Percentiles rank a stretch among this genome's conserved stretches.
Evolutionary conservation across 2,797 vertebrate species (phyloP).

Genomic region (Trichosurus vulpecula): DNA sequence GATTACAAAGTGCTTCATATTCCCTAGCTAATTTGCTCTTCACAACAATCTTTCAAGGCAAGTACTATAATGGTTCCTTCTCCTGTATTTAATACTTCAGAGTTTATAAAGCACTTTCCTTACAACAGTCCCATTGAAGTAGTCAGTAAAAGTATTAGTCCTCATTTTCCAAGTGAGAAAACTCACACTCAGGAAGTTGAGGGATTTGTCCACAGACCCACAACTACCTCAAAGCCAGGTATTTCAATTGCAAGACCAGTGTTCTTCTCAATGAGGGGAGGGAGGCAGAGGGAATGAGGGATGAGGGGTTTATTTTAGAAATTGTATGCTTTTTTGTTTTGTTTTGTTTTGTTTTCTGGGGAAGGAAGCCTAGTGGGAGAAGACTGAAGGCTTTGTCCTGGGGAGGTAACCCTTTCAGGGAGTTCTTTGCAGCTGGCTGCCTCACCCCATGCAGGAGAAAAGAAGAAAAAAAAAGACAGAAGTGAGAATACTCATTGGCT

Average conservation of each 20-base stretch:
- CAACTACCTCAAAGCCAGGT: background rate
- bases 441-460: background rate
- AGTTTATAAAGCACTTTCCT: background rate
- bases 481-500: background rate
- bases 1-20: background rate
- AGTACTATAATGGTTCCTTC: background rate
- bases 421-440: background rate
- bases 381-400: background rate
- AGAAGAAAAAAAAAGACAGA: background rate
- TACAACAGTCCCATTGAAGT: background rate
- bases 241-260: background rate
- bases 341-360: background rate
- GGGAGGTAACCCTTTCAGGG: background rate
- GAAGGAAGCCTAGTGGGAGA: background rate
- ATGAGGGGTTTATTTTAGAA: background rate
- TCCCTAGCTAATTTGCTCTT: background rate
- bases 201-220: background rate
- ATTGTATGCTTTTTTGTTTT: background rate
- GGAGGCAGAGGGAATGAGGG: background rate
- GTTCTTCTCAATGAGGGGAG: background rate
- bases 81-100: background rate
- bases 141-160: background rate
- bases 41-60: background rate
- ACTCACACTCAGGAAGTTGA: background rate
- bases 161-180: background rate